Conservation (phyloP, 1,140 invertebrate species). For the Drosophila bifasciata region DNA sequence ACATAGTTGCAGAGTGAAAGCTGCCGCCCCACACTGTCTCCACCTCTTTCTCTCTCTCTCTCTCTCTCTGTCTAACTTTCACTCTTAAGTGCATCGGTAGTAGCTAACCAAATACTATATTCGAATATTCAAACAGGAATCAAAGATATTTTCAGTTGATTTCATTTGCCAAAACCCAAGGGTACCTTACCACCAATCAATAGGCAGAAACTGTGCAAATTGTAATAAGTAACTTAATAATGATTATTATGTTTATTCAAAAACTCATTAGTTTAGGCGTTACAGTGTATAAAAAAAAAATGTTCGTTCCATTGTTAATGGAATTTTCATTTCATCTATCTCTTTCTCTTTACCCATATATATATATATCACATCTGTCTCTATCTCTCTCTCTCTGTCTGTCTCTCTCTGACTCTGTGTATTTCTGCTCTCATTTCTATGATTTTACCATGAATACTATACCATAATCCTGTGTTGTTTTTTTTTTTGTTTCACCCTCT, state of each 20-base stretch:
- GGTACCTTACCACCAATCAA: not conserved
- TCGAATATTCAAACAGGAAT: constrained; percentile 11
- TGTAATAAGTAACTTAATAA: constrained; percentile 70
- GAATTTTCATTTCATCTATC: constrained; percentile 45
- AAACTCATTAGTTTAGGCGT: constrained; percentile 77
- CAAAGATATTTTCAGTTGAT: constrained; percentile 59
- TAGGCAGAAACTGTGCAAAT: constrained; percentile 77
- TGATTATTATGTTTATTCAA: constrained; percentile 56
- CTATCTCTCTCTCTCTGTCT: constrained; percentile 9
- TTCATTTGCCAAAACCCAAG: constrained; percentile 33
- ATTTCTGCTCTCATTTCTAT: constrained; percentile 36
- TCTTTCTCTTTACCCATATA: not conserved
- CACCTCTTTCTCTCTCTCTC: constrained; percentile 12
- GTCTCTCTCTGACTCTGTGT: constrained; percentile 7
- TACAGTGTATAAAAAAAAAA: constrained; percentile 81
- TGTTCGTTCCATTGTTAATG: constrained; percentile 59
- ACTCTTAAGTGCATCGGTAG: constrained; percentile 19
- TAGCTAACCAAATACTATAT: constrained; percentile 4
- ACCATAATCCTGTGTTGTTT: constrained; percentile 53
- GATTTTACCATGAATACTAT: constrained; percentile 51
- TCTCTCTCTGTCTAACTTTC: too few species aligned
- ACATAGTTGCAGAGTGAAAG: constrained; percentile 3
- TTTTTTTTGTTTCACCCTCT: constrained; percentile 21
- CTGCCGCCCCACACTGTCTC: constrained; percentile 15
- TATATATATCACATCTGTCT: not conserved